Conservation (phyloP, 2,113 vertebrate species). For the Hippocampus abdominalis region DNA sequence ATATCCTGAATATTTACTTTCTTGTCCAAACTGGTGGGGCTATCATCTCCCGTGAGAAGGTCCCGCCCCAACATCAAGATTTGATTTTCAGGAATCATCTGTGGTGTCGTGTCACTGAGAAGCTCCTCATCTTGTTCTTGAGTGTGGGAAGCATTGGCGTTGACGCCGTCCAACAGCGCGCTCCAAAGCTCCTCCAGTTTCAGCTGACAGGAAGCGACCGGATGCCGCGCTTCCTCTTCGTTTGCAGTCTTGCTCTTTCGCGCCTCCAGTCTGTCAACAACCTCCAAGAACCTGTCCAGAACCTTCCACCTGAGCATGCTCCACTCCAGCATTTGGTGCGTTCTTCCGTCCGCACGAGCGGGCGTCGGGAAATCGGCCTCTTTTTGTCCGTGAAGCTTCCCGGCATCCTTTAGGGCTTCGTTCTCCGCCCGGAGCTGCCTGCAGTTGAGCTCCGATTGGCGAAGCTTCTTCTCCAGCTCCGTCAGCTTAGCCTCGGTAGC, state of each 20-base stretch:
- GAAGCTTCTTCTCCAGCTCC: conserved; percentile 40
- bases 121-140: conserved; percentile 25
- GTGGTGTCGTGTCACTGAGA: conserved; percentile 20
- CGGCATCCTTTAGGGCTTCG: conserved; percentile 21
- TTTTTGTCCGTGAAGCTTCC: background rate
- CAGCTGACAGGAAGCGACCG: conserved; percentile 26
- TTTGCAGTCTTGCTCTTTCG: conserved; percentile 6
- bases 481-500: conserved; percentile 34
- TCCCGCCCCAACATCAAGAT: conserved; percentile 33
- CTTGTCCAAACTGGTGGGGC: background rate
- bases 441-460: conserved; percentile 27
- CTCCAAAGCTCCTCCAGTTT: conserved; percentile 56
- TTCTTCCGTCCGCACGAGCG: conserved; percentile 2
- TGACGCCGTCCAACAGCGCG: conserved; percentile 19
- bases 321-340: conserved; percentile 38
- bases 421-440: conserved; percentile 39
- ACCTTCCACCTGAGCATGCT: conserved; percentile 37
- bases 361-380: conserved; percentile 21
- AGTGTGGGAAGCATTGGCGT: background rate
- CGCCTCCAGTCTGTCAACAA: conserved; percentile 33
- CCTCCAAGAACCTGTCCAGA: conserved; percentile 46
- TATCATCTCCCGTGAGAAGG: conserved; percentile 16
- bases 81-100: conserved; percentile 42
- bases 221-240: conserved; percentile 10
- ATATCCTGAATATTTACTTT: background rate